Conservation (phyloP, 2,797 vertebrate species). For the Perodicticus potto region DNA sequence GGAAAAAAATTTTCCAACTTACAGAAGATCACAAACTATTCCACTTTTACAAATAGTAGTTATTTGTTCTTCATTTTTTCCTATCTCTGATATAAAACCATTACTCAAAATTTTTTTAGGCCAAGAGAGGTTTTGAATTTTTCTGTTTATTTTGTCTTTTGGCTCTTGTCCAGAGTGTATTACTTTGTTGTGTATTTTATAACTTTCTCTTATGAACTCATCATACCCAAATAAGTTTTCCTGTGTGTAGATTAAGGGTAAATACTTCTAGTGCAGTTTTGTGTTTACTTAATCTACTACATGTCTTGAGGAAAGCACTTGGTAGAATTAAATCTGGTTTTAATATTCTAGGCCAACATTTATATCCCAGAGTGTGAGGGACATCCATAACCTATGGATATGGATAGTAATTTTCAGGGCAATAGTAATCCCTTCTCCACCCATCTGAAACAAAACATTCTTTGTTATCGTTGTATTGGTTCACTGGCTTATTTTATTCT, state of each 20-base stretch:
- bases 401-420: background rate
- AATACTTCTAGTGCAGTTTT: background rate
- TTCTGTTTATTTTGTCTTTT: constrained; percentile 31
- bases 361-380: background rate
- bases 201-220: constrained; percentile 8
- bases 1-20: background rate
- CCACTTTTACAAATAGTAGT: background rate
- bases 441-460: background rate
- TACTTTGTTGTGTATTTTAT: constrained; percentile 8
- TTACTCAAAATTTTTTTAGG: constrained; percentile 29
- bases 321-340: constrained; percentile 8
- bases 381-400: background rate
- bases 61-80: background rate
- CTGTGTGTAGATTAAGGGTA: background rate
- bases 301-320: background rate
- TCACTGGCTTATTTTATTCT: constrained; percentile 10
- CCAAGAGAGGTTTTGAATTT: background rate
- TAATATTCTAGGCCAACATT: background rate
- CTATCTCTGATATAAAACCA: background rate
- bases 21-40: background rate
- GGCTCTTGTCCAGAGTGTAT: background rate
- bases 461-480: background rate
- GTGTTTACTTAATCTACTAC: background rate
- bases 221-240: background rate
- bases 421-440: background rate